Conservation (phyloP, 2,888 invertebrate genomes). For the Tenthredo scrophulariae region DNA sequence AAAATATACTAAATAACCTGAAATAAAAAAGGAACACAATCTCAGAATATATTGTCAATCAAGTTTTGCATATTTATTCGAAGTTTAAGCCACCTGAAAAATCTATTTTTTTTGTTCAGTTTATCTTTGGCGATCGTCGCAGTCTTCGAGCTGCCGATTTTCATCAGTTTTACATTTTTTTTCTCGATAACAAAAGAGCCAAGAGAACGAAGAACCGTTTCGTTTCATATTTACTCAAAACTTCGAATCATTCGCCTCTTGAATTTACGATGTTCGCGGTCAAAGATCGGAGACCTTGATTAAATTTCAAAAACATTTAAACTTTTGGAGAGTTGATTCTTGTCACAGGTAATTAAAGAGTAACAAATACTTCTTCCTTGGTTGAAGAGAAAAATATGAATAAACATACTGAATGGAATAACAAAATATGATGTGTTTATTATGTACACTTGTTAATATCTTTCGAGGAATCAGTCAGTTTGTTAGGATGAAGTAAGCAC, state of each 20-base stretch:
- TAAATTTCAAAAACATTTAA: not conserved
- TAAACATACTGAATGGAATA: not conserved
- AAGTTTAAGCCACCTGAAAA: not conserved
- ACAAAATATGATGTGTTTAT: not conserved
- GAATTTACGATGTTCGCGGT: constrained; percentile 7
- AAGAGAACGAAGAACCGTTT: not conserved
- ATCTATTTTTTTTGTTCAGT: not conserved
- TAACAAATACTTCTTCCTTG: not conserved
- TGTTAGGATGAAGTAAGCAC: not conserved
- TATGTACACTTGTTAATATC: not conserved
- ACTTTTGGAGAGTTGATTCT: not conserved
- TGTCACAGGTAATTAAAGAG: not conserved
- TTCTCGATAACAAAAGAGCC: not conserved
- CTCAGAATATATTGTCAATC: too few relatives aligned
- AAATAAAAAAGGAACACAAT: too few relatives aligned
- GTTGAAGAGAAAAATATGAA: not conserved
- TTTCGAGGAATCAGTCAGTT: not conserved
- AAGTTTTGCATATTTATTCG: not conserved
- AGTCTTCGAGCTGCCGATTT: not conserved
- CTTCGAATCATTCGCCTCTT: constrained; percentile 1
- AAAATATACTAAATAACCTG: not conserved
- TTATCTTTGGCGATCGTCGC: not conserved
- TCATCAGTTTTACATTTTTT: not conserved
- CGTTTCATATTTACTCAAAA: not conserved
- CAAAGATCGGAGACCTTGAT: constrained; percentile 16